Percentiles rank a stretch among this genome's conserved stretches.
These are phyloP conservation scores for Chauna torquata DNA, from an alignment of 2,113 vertebrate genomes.

Conservation along the genomic window DNA sequence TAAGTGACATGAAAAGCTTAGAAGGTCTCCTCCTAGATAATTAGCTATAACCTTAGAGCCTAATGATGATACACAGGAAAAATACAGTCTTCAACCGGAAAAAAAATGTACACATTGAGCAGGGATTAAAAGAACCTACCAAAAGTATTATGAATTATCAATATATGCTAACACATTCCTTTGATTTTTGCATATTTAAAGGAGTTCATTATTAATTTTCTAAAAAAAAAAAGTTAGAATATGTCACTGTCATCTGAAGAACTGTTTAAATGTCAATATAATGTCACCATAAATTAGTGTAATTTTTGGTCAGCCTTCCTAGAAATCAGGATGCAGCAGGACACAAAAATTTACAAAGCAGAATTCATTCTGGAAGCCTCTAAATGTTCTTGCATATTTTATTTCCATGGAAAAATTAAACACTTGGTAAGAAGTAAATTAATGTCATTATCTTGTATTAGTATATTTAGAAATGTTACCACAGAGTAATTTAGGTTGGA, in stretches of 20 bases:
- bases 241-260: background rate
- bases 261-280: background rate
- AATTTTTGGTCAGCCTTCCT: background rate
- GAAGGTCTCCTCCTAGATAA: constrained; percentile 11
- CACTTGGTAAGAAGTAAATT: background rate
- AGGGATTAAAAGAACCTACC: background rate
- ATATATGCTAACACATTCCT: background rate
- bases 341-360: background rate
- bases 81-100: background rate
- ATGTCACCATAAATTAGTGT: background rate
- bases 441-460: background rate
- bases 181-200: background rate
- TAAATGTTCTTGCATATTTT: background rate
- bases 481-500: background rate
- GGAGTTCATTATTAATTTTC: background rate
- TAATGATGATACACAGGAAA: background rate
- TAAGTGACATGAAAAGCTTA: constrained; percentile 34
- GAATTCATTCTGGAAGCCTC: background rate
- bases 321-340: background rate
- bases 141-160: background rate
- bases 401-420: background rate
- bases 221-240: background rate
- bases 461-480: background rate
- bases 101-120: background rate
- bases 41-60: background rate